Evolutionary conservation across 2,113 vertebrate species (phyloP).

Genomic region (Macquaria ambigua): DNA sequence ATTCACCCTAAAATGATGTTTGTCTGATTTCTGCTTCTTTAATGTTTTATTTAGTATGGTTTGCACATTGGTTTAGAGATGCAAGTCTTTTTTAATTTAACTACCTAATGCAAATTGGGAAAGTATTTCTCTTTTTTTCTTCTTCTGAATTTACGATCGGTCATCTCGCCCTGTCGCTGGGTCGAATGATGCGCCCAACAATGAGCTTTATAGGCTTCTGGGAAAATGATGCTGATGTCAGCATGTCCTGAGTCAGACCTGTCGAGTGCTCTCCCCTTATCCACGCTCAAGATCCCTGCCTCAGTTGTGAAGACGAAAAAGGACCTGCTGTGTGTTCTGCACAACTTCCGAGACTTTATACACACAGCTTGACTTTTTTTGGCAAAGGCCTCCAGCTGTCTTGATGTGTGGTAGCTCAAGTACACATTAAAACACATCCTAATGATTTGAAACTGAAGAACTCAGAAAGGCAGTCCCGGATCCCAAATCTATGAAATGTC

Average conservation of each 20-base stretch:
- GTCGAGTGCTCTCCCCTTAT: slow-evolving; percentile 54
- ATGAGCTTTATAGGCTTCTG: slow-evolving; percentile 71
- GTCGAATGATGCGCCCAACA: slow-evolving; percentile 58
- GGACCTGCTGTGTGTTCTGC: slow-evolving; percentile 10
- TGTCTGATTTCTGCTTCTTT: neutral
- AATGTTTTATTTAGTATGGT: neutral
- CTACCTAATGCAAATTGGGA: slow-evolving; percentile 9
- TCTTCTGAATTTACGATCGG: slow-evolving; percentile 35
- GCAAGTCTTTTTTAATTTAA: slow-evolving; percentile 1
- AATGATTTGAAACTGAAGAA: slow-evolving; percentile 18
- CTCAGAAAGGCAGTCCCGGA: neutral
- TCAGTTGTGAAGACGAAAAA: slow-evolving; percentile 26
- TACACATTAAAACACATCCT: slow-evolving; percentile 26
- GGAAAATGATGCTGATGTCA: slow-evolving; percentile 79
- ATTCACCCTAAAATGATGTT: neutral
- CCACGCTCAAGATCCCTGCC: slow-evolving; percentile 22
- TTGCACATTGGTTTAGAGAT: neutral
- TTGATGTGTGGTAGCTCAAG: slow-evolving; percentile 15
- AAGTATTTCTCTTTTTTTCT: neutral
- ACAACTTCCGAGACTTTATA: neutral
- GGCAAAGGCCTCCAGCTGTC: slow-evolving; percentile 8
- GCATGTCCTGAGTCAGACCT: slow-evolving; percentile 76
- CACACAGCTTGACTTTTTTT: slow-evolving; percentile 1
- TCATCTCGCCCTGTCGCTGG: slow-evolving; percentile 46
- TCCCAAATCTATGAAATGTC: slow-evolving; percentile 4